These are phyloP conservation scores for Paelopatides confundens DNA, from an alignment of 53 echinoderm and acorn worm genomes.

Conservation along the genomic window DNA sequence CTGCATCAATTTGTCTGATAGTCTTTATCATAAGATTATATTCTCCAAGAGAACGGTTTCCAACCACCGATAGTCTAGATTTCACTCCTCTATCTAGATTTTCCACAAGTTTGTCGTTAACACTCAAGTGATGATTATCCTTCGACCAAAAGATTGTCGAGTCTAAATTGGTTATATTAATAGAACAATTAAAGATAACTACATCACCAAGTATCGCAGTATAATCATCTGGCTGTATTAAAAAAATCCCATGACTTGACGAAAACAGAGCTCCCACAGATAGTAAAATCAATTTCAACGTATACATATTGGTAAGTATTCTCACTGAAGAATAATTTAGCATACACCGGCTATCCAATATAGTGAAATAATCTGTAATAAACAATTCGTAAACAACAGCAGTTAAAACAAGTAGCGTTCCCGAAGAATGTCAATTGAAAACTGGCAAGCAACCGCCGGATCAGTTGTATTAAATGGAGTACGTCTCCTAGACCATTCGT, in stretches of 20 bases:
- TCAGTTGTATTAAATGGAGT: too few species aligned
- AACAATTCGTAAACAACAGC: not conserved
- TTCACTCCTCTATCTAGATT: constrained; percentile 63
- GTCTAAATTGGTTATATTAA: constrained; percentile 2
- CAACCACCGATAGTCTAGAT: constrained; percentile 74
- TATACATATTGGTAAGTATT: not conserved
- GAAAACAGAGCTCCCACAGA: not conserved
- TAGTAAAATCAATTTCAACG: not conserved
- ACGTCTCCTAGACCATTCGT: not conserved
- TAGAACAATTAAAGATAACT: constrained; percentile 58
- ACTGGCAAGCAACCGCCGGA: constrained; percentile 5
- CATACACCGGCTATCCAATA: too few species aligned
- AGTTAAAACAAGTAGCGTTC: not conserved
- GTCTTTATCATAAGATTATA: constrained; percentile 76
- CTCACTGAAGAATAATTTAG: not conserved
- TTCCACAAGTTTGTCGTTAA: constrained; percentile 56
- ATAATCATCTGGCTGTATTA: constrained; percentile 57
- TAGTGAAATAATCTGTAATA: too few species aligned
- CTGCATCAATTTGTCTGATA: constrained; percentile 73
- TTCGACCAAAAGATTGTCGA: constrained; percentile 71
- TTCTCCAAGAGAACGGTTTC: constrained; percentile 76
- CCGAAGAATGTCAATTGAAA: too few species aligned
- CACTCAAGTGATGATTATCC: constrained; percentile 73
- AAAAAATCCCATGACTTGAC: constrained; percentile 35
- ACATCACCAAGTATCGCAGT: constrained; percentile 68